Conservation (phyloP, 2,113 vertebrate species). For the Excalfactoria chinensis region DNA sequence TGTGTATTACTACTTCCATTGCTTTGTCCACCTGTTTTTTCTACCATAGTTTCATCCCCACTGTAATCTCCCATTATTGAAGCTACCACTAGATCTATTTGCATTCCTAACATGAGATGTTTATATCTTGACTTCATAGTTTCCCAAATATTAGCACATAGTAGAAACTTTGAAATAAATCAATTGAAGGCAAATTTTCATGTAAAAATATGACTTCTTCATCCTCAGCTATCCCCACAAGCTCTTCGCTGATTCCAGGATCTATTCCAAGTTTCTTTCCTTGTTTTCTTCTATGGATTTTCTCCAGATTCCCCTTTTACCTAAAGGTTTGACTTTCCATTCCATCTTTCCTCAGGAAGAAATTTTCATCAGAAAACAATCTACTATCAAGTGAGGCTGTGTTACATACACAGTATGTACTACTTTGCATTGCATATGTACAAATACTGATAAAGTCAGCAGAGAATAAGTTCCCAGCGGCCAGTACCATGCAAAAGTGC, state of each 20-base stretch:
- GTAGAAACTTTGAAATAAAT: conserved; percentile 22
- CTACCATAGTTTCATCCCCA: background rate
- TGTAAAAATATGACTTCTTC: background rate
- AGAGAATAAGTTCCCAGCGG: background rate
- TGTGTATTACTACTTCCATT: background rate
- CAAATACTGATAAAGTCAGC: background rate
- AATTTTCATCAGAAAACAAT: background rate
- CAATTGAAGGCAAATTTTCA: background rate
- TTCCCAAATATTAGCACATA: background rate
- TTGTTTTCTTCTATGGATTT: conserved; percentile 1
- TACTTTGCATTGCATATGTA: background rate
- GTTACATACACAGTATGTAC: background rate
- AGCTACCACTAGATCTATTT: background rate
- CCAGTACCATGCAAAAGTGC: background rate
- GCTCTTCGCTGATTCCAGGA: background rate
- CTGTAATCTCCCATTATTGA: background rate
- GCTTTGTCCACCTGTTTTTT: conserved; percentile 5
- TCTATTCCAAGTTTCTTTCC: background rate
- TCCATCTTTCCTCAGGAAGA: conserved; percentile 1
- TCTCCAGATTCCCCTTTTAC: conserved; percentile 10
- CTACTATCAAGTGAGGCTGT: background rate
- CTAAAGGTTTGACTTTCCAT: background rate
- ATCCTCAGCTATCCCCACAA: background rate
- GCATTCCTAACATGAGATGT: conserved; percentile 14
- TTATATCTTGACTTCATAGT: background rate